Evolutionary conservation across 1,140 invertebrate genomes (phyloP).

Genomic region (Thalassaphorura encarpata): DNA sequence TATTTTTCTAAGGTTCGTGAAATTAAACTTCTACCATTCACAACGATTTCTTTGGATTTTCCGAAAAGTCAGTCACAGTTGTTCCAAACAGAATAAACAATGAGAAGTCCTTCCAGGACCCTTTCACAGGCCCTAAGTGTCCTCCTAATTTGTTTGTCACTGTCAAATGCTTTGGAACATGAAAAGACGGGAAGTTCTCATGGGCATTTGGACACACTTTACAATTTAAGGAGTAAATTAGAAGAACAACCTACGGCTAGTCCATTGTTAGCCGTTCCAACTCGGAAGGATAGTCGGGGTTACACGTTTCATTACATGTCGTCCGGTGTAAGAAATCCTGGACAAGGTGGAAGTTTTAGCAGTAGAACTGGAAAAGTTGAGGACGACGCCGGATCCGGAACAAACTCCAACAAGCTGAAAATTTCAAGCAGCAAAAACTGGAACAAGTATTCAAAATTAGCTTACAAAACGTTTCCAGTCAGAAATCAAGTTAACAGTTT

Average conservation of each 20-base stretch:
- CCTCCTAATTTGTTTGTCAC: background rate
- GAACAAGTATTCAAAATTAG: background rate
- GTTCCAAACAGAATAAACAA: no score
- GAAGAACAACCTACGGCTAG: background rate
- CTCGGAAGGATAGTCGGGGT: constrained; percentile 23
- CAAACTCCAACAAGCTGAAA: background rate
- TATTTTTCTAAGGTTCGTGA: no score
- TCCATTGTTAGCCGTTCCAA: background rate
- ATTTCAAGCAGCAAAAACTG: background rate
- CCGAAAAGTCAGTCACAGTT: no score
- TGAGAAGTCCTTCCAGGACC: no score
- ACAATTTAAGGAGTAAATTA: constrained; percentile 26
- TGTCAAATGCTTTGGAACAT: constrained; percentile 6
- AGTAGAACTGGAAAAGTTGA: background rate
- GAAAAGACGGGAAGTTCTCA: constrained; percentile 17
- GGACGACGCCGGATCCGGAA: background rate
- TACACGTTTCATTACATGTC: constrained; percentile 28
- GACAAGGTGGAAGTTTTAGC: constrained; percentile 3
- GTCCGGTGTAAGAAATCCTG: constrained; percentile 16
- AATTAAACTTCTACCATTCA: no score
- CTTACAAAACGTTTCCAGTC: background rate
- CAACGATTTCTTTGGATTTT: no score
- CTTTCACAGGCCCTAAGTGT: no score
- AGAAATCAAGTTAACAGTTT: constrained; percentile 20
- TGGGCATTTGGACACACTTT: constrained; percentile 22